Conservation (phyloP, 37 sponge, comb jelly and placozoan species). For the Oscarella lobularis region DNA sequence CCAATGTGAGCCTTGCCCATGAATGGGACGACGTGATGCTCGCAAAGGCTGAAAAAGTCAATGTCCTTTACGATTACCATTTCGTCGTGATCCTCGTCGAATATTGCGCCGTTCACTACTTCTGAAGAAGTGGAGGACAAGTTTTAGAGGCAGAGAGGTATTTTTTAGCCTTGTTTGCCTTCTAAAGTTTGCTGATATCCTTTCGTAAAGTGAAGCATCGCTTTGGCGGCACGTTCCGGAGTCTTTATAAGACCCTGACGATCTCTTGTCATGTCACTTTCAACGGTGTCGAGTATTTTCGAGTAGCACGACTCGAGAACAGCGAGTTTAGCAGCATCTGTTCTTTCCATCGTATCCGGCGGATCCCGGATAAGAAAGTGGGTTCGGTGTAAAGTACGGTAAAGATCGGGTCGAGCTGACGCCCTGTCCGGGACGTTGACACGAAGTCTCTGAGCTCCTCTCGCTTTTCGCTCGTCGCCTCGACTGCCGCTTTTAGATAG, state of each 20-base stretch:
- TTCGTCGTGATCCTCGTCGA: constrained; percentile 78
- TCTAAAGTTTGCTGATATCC: constrained; percentile 73
- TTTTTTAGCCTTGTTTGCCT: constrained; percentile 3
- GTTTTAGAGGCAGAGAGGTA: constrained; percentile 1
- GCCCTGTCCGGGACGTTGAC: too few species aligned
- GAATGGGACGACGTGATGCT: constrained; percentile 97
- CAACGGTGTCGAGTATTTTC: too few species aligned
- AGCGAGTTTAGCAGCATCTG: too few species aligned
- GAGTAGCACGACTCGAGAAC: too few species aligned
- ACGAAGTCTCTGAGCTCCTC: too few species aligned
- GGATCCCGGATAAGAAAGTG: too few species aligned
- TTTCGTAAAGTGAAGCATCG: constrained; percentile 87
- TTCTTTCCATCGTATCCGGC: too few species aligned
- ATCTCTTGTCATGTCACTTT: too few species aligned
- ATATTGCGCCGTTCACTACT: constrained; percentile 70
- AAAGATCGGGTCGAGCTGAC: too few species aligned
- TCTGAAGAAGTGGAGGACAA: constrained; percentile 14
- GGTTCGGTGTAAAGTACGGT: too few species aligned
- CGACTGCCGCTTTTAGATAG: too few species aligned
- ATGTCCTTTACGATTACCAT: constrained; percentile 94
- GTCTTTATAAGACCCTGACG: constrained; percentile 80
- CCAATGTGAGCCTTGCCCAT: constrained; percentile 85
- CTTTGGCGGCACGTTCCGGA: constrained; percentile 86
- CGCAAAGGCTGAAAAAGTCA: constrained; percentile 92
- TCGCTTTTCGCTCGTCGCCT: too few species aligned